These are phyloP conservation scores for Molothrus aeneus DNA, from an alignment of 2,797 vertebrate species.

Conservation along the genomic window DNA sequence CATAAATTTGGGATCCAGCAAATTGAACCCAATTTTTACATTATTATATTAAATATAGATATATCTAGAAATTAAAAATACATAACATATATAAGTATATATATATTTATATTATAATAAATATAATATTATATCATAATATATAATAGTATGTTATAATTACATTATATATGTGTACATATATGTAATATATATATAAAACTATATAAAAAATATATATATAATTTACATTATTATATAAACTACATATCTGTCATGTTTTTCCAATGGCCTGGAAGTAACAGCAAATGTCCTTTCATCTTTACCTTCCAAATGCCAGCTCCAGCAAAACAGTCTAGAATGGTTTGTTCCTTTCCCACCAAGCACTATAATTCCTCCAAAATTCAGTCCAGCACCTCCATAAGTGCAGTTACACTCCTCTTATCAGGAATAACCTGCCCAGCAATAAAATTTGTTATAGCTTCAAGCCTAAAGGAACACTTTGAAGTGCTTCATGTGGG, in stretches of 20 bases:
- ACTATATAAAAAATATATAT: no score
- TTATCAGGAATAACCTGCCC: background rate
- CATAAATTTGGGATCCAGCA: no score
- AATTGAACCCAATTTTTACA: no score
- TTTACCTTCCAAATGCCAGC: background rate
- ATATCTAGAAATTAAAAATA: no score
- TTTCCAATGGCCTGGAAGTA: background rate
- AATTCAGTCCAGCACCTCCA: background rate
- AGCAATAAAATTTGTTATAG: background rate
- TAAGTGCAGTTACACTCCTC: background rate
- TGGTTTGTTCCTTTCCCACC: background rate
- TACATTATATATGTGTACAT: no score
- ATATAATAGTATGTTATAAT: no score
- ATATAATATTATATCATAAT: no score
- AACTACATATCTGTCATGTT: background rate
- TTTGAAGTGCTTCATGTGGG: background rate
- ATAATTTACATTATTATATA: rapidly evolving
- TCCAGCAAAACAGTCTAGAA: background rate
- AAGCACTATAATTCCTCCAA: background rate
- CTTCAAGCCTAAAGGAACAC: background rate
- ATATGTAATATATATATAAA: no score
- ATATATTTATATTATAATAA: no score
- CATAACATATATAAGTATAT: no score
- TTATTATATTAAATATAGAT: no score
- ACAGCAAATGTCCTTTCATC: background rate